phyloP scores from a whole-genome alignment of 2,797 vertebrate species.

The Sebastes wilsoni region DNA sequence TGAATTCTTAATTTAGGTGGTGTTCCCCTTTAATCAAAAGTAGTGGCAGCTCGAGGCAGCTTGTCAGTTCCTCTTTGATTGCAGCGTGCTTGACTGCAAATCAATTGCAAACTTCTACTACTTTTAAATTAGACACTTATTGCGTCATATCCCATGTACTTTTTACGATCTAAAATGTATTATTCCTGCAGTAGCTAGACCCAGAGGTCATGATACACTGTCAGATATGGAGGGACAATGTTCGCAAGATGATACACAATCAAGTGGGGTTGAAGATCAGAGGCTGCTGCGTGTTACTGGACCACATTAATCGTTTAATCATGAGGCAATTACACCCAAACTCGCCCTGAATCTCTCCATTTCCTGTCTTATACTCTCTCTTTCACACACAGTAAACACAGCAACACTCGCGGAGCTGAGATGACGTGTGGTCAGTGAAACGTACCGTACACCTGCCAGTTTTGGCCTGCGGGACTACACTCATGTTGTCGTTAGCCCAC shows the following conservation, averaged over 20 bases:
- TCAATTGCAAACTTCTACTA: not conserved
- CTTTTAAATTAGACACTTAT: not conserved
- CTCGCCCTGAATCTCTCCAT: not conserved
- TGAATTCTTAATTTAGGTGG: not conserved
- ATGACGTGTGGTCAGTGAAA: conserved; percentile 33
- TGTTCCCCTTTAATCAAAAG: not conserved
- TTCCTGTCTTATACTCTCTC: not conserved
- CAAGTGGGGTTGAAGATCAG: not conserved
- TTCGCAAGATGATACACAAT: not conserved
- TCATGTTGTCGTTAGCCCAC: conserved; percentile 20
- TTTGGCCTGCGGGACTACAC: conserved; percentile 25
- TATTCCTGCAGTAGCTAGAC: not conserved
- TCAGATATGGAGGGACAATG: not conserved
- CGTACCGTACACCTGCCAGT: conserved; percentile 28
- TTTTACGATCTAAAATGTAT: not conserved
- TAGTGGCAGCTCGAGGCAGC: not conserved
- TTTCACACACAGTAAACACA: not conserved
- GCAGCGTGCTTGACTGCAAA: not conserved
- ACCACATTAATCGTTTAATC: conserved; percentile 2
- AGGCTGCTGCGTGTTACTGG: not conserved
- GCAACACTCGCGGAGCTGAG: not conserved
- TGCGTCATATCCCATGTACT: not conserved
- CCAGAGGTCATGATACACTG: not conserved
- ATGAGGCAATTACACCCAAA: not conserved
- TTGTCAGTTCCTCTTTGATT: conserved; percentile 6